phyloP scores from a whole-genome alignment of 2,113 vertebrate genomes.

The Bos taurus region DNA sequence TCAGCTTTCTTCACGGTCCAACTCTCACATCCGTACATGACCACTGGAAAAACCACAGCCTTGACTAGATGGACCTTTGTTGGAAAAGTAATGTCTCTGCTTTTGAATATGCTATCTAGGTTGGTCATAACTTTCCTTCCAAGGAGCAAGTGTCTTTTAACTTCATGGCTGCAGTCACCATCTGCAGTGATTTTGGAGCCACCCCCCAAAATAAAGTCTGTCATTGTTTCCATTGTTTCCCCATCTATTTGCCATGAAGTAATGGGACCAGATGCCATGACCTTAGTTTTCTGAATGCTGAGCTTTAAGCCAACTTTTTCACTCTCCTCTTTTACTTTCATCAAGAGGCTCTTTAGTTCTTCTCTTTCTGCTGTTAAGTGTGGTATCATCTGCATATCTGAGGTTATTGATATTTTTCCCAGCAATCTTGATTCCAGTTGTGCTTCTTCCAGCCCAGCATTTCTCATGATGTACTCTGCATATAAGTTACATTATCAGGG shows the following conservation, averaged over 20 bases:
- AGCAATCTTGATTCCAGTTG: not conserved
- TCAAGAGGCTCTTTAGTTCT: not conserved
- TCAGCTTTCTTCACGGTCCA: not conserved
- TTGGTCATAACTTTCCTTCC: not conserved
- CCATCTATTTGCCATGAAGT: not conserved
- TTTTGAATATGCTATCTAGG: not conserved
- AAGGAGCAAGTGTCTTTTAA: not conserved
- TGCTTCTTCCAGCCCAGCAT: not conserved
- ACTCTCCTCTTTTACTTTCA: not conserved
- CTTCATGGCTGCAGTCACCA: not conserved
- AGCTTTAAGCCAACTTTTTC: not conserved
- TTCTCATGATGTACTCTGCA: not conserved
- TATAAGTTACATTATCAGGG: not conserved
- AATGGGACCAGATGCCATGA: not conserved
- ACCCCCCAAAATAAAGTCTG: not conserved
- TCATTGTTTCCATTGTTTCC: not conserved
- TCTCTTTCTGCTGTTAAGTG: not conserved
- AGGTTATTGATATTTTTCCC: not conserved
- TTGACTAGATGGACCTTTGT: not conserved
- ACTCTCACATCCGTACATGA: not conserved
- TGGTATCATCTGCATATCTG: not conserved
- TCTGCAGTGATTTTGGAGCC: not conserved
- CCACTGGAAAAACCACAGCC: not conserved
- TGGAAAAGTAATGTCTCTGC: not conserved
- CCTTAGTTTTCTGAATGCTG: not conserved